phyloP scores from a whole-genome alignment of 1,140 invertebrate species.

The Calephelis virginiensis region DNA sequence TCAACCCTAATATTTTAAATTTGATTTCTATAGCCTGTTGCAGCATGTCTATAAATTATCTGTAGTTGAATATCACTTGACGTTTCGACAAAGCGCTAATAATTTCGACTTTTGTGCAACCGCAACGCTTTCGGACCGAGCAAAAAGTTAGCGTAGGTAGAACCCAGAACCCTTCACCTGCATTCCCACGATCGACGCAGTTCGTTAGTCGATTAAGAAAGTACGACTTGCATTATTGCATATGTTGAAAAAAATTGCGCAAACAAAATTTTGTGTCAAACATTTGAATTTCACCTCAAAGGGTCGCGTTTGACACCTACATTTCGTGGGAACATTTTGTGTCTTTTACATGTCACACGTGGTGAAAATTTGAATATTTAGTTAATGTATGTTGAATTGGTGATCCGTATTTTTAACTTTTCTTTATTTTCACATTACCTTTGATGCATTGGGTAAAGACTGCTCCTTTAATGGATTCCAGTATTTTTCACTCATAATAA shows the following conservation, averaged over 20 bases:
- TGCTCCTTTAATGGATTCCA: too few relatives aligned
- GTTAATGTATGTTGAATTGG: too few relatives aligned
- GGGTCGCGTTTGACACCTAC: conserved; percentile 27
- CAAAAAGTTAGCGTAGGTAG: conserved; percentile 54
- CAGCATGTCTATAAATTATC: conserved; percentile 10
- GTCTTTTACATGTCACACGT: neutral
- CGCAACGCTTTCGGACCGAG: conserved; percentile 32
- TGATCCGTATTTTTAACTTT: too few relatives aligned
- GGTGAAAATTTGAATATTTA: too few relatives aligned
- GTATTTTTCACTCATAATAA: too few relatives aligned
- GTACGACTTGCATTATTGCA: conserved; percentile 42
- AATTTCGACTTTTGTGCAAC: conserved; percentile 17
- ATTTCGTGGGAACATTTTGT: neutral
- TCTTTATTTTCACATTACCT: too few relatives aligned
- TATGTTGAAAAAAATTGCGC: conserved; percentile 65
- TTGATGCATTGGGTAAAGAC: too few relatives aligned
- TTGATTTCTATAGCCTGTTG: conserved; percentile 16
- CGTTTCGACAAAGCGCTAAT: conserved; percentile 13
- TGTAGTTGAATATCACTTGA: conserved; percentile 11
- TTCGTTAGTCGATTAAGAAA: conserved; percentile 61
- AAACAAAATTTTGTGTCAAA: conserved; percentile 68
- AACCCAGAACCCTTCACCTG: conserved; percentile 49
- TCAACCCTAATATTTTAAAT: conserved; percentile 27
- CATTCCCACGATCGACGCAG: conserved; percentile 69
- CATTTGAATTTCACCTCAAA: conserved; percentile 64